Evolutionary conservation across 2,113 vertebrate species (phyloP), one percentile per base, ranked within the genome.

Genomic region (Junco hyemalis): DNA sequence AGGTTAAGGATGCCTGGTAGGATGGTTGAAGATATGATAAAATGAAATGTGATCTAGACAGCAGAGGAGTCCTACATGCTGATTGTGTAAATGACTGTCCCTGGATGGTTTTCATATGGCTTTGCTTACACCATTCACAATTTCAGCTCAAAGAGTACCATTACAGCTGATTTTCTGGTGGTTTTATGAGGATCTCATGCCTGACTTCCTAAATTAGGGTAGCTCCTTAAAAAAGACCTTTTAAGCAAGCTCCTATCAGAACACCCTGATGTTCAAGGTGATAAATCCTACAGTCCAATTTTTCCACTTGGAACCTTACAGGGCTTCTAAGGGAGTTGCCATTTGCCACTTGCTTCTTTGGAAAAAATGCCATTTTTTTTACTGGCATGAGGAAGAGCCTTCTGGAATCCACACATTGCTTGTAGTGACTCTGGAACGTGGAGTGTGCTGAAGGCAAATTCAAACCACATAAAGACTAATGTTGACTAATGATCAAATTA

Each of bases 391-490:
- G 28, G 57, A 79, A 71, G 56, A 51, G 17, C 28, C 57, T 81
- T 81, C 42, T 78, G 44, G 83, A 95, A 83, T 66, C 47, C 28
- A 33, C 11, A 31, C 31, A 3, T 3, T 23, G 19, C 85, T 68
- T 12, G 8, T 5, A 91, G 73, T 20, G 50, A 26, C n/a, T 85
- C 74, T 61, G 68, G 33, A 56, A 85, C 2, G 5, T 20, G 19
- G 60, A 76, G 57, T 28, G 38, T 40, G 69, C 78, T 83, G 71
- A 77, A 88, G 73, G 87, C 68, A 74, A 88, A 84, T 42, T 81
- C 45, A 95, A 94, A 68, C 86, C 56, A 94, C 90, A 81, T 63
- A 35, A 86, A 95, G 86, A 79, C 60, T 88, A 95, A 91, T n/a
- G 60, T 80, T 92, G 64, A 89, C 60, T 91, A 83, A 40, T 18